These are phyloP conservation scores for Rhodophaea formosa DNA, from an alignment of 2,888 invertebrate species.

Conservation along the genomic window DNA sequence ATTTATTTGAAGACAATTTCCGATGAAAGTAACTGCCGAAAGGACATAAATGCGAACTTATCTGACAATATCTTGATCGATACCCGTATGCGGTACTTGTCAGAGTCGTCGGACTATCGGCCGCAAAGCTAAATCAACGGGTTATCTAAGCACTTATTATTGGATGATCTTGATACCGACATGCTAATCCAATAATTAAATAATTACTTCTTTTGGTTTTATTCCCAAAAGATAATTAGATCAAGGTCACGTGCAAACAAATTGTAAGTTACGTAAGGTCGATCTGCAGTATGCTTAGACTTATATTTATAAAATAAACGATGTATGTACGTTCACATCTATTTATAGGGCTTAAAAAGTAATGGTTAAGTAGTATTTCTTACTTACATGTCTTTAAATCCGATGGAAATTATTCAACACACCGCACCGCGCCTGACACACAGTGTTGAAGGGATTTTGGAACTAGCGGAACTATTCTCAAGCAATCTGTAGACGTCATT, in stretches of 20 bases:
- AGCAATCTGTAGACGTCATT: too few relatives aligned
- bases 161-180: constrained; percentile 6
- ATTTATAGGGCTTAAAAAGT: background rate
- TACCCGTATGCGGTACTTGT: background rate
- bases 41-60: background rate
- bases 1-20: background rate
- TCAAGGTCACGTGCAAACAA: constrained; percentile 77
- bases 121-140: constrained; percentile 1
- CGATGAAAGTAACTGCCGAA: background rate
- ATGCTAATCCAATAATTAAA: background rate
- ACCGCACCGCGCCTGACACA: constrained; percentile 73
- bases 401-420: constrained; percentile 62
- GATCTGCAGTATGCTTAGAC: constrained; percentile 29
- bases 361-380: background rate
- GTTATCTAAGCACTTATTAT: constrained; percentile 7
- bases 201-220: constrained; percentile 3
- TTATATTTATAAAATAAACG: constrained; percentile 3
- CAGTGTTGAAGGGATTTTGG: constrained; percentile 73
- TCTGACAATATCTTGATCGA: constrained; percentile 7
- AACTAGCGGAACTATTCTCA: background rate
- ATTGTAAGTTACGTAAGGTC: constrained; percentile 75
- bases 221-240: constrained; percentile 39
- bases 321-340: constrained; percentile 18
- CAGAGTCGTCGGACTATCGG: background rate
- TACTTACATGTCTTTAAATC: constrained; percentile 74